A percentile compares a stretch with the other conserved stretches of the same genome.
Evolutionary conservation across 2,797 vertebrate genomes (phyloP).

Genomic region (Coracias cyanogaster): DNA sequence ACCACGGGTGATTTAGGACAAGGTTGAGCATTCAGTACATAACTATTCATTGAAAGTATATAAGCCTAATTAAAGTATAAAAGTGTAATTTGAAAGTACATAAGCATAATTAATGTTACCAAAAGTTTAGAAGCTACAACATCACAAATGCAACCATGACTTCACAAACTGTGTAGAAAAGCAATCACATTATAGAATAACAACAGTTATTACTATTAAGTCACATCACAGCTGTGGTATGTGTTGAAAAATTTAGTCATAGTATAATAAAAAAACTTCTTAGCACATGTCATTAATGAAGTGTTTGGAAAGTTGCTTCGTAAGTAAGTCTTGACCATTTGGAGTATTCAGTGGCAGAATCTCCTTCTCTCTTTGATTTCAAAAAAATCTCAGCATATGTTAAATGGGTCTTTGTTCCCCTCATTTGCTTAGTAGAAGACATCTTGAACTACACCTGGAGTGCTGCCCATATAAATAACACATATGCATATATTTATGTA

Average conservation of each 20-base stretch:
- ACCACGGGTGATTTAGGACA: not conserved
- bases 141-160: not conserved
- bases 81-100: not conserved
- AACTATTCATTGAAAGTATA: not conserved
- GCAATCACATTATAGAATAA: not conserved
- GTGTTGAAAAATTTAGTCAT: not conserved
- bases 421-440: not conserved
- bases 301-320: not conserved
- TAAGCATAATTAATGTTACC: not conserved
- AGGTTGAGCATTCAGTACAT: not conserved
- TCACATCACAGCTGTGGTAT: not conserved
- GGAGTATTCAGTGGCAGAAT: not conserved
- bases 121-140: not conserved
- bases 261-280: not conserved
- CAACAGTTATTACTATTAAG: not conserved
- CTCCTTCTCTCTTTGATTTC: not conserved
- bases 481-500: not conserved
- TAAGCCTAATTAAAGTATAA: not conserved
- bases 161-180: not conserved
- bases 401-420: not conserved
- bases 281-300: not conserved
- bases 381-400: not conserved
- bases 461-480: not conserved
- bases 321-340: not conserved
- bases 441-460: not conserved